These are phyloP conservation scores for Drosophila sordidula DNA, from an alignment of 2,888 invertebrate genomes.

Conservation along the genomic window DNA sequence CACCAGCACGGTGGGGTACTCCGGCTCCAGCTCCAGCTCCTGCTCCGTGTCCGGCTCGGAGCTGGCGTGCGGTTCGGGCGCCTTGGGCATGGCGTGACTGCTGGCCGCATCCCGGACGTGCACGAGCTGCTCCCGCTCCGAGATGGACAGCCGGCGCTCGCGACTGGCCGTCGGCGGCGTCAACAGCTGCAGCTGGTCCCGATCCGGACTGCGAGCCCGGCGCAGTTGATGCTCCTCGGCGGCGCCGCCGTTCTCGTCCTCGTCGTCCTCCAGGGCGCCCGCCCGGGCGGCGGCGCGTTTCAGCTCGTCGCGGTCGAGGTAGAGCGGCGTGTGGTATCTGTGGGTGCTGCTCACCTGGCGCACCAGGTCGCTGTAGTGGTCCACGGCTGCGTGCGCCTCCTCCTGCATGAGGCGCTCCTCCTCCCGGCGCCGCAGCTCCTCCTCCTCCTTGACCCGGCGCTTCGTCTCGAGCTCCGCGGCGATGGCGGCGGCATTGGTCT, in stretches of 20 bases:
- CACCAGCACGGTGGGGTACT: slow-evolving; percentile 62
- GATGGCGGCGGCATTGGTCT: slow-evolving; percentile 66
- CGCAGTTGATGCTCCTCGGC: slow-evolving; percentile 55
- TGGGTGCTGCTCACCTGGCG: slow-evolving; percentile 88
- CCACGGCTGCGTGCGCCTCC: slow-evolving; percentile 90
- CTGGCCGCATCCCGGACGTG: slow-evolving; percentile 81
- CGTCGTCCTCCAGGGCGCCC: slow-evolving; percentile 76
- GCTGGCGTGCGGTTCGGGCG: slow-evolving; percentile 49
- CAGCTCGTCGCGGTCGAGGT: slow-evolving; percentile 88
- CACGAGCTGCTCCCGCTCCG: slow-evolving; percentile 82
- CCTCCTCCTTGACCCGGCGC: slow-evolving; percentile 80
- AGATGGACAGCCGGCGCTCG: slow-evolving; percentile 82
- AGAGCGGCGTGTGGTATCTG: slow-evolving; percentile 86
- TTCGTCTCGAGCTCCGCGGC: slow-evolving; percentile 84
- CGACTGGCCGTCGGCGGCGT: slow-evolving; percentile 63
- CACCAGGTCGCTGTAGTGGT: slow-evolving; percentile 93
- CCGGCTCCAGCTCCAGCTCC: slow-evolving; percentile 36
- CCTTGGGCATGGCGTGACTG: slow-evolving; percentile 68
- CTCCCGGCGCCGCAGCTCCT: slow-evolving; percentile 79
- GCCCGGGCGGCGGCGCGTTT: slow-evolving; percentile 87
- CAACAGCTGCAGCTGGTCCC: slow-evolving; percentile 53
- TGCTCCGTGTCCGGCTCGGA: not conserved
- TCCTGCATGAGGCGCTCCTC: slow-evolving; percentile 85
- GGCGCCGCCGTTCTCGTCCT: slow-evolving; percentile 32
- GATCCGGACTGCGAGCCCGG: slow-evolving; percentile 80